These are phyloP conservation scores for Megalops cyprinoides DNA, from an alignment of 2,797 vertebrate species.

Conservation along the genomic window DNA sequence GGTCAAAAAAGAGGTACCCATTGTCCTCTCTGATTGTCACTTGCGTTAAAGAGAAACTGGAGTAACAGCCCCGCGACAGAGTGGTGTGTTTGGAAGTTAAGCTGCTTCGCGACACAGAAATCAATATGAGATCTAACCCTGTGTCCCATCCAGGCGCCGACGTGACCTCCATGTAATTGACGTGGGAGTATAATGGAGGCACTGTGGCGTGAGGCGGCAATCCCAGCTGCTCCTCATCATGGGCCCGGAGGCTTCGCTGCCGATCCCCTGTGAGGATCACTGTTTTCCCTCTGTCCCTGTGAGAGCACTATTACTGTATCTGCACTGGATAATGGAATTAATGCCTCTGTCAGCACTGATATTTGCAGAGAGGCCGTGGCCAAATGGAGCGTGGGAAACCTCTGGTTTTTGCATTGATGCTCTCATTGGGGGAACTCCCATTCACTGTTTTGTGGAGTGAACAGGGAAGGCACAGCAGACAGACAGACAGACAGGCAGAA, in stretches of 20 bases:
- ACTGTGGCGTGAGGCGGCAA: no score
- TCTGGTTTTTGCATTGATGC: neutral
- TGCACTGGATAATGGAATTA: slow-evolving; percentile 9
- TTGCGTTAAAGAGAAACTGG: neutral
- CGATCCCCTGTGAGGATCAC: neutral
- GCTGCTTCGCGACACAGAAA: neutral
- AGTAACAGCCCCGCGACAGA: neutral
- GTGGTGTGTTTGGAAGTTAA: neutral
- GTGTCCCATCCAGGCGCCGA: neutral
- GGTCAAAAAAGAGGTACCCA: neutral
- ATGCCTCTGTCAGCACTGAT: neutral
- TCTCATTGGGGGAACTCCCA: neutral
- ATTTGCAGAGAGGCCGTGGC: neutral
- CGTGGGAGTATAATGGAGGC: neutral
- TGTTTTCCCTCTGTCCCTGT: neutral
- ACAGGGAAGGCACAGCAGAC: no score
- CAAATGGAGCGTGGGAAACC: no score
- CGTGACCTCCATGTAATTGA: neutral
- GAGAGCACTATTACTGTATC: neutral
- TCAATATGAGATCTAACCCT: slow-evolving; percentile 7
- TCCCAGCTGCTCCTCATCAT: neutral
- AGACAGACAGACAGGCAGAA: no score
- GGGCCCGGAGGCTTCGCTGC: neutral
- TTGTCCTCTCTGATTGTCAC: slow-evolving; percentile 3
- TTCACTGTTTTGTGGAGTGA: neutral